Evolutionary conservation across 2,888 invertebrate species (phyloP).

Genomic region (Drosophila paramelanica): DNA sequence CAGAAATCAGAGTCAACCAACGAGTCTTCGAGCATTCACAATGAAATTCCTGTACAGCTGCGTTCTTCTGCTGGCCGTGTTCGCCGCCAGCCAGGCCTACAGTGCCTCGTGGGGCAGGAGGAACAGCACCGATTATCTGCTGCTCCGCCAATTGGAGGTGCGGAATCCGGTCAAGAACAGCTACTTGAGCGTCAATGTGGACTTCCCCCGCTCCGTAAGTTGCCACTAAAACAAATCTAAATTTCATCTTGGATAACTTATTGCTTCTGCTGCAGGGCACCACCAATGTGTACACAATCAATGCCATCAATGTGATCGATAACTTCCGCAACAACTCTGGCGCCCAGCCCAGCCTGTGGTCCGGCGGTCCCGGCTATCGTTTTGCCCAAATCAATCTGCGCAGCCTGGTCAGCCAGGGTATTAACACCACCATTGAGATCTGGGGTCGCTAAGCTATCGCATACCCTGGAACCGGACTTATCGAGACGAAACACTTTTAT

Average conservation of each 20-base stretch:
- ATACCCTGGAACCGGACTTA: neutral
- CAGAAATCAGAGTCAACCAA: constrained; percentile 10
- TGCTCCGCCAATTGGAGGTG: constrained; percentile 50
- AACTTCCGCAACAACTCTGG: constrained; percentile 75
- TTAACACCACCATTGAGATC: constrained; percentile 74
- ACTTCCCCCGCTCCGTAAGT: constrained; percentile 63
- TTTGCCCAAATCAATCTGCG: constrained; percentile 56
- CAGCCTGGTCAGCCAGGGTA: constrained; percentile 51
- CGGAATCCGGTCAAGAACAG: constrained; percentile 55
- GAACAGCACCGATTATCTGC: constrained; percentile 44
- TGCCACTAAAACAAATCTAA: neutral
- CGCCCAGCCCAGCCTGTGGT: constrained; percentile 55
- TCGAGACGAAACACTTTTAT: neutral
- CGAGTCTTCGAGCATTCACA: constrained; percentile 24
- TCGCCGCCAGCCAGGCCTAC: constrained; percentile 54
- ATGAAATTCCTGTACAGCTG: constrained; percentile 63
- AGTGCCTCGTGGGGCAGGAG: constrained; percentile 61
- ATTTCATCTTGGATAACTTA: neutral
- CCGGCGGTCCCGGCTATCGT: constrained; percentile 65
- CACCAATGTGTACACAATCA: constrained; percentile 48
- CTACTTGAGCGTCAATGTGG: constrained; percentile 49
- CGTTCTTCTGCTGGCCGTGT: constrained; percentile 62
- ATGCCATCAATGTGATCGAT: constrained; percentile 61
- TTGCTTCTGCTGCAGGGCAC: constrained; percentile 45
- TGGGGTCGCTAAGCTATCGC: constrained; percentile 51